Conservation (phyloP, 1,140 invertebrate genomes). For the Drosophila willistoni region DNA sequence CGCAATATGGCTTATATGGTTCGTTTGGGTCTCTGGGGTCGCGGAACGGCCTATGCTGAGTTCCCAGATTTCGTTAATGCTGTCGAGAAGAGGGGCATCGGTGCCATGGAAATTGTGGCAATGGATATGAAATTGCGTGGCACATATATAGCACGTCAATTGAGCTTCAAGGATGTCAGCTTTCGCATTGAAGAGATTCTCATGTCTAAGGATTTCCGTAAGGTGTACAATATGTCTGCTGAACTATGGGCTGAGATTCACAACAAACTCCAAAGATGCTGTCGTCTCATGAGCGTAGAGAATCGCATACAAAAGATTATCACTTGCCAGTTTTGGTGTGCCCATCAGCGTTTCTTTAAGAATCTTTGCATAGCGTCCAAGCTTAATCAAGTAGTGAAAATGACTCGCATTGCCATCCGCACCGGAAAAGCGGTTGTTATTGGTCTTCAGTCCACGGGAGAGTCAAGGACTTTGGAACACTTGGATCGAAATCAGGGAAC, state of each 20-base stretch:
- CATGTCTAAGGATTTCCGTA: constrained; percentile 92
- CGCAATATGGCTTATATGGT: constrained; percentile 99
- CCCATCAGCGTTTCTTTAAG: constrained; percentile 99
- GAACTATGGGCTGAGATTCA: constrained; percentile 96
- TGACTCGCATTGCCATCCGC: constrained; percentile 94
- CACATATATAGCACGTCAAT: constrained; percentile 98
- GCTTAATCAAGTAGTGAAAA: constrained; percentile 91
- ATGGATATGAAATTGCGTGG: constrained; percentile 99
- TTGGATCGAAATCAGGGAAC: constrained; percentile 97
- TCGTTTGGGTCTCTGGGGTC: constrained; percentile 98
- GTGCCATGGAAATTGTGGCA: constrained; percentile 99
- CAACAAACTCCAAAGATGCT: constrained; percentile 96
- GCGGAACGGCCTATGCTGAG: constrained; percentile 96
- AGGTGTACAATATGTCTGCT: constrained; percentile 96
- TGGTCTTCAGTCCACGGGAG: constrained; percentile 98
- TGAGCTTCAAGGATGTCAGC: constrained; percentile 97
- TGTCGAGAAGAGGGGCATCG: constrained; percentile 98
- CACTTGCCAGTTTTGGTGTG: constrained; percentile 99
- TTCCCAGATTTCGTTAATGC: constrained; percentile 98
- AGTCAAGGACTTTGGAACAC: constrained; percentile 97
- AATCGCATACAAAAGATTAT: constrained; percentile 95
- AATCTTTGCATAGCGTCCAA: constrained; percentile 99
- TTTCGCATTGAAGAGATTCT: constrained; percentile 99
- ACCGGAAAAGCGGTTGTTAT: constrained; percentile 99
- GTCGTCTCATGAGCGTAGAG: constrained; percentile 96